Base-by-base conservation (phyloP, 1,140 invertebrate genomes). In the Panulirus ornatus region DNA sequence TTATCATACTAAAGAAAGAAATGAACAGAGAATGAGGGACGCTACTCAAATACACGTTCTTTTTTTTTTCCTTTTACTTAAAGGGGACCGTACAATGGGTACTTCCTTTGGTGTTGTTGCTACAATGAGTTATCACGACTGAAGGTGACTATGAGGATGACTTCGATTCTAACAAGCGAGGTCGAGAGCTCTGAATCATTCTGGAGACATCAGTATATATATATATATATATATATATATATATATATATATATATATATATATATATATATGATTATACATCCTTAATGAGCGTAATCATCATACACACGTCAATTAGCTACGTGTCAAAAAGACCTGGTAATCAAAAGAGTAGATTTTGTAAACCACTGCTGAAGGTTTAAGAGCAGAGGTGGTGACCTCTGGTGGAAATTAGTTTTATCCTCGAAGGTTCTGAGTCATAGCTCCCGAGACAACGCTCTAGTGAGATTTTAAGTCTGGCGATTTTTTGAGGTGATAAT, bases 111-210 rank as follows among this genome's bases (percentile, higher is more conserved):
- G 58, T 54, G 47, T 2, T 54, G 78, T 54, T 79, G 78, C 73
- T 76, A 76, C 73, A 76, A 34, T 30, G 78, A 54, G n/a, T 51
- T 76, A 76, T 76, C 73, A 76, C 40, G 76, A 22, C 44, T 47
- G 42, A 51, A 27, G 44, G 76, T 38, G 73, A 42, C 42, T 54
- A 54, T 75, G 78, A 1, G 19, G 16, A 36, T 34, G 51, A 51
- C 42, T 58, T 81, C 47, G 34, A 44, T 54, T 36, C 14, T 81
- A 42, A 30, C 51, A n/a, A 58, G 30, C 47, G 51, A 58, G 22
- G 78, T 81, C 78, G 44, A 81, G 76, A 78, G 78, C 54, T 19
- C 38, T 81, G 78, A 51, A 36, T 34, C 51, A 16, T 36, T 27
- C 36, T 27, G 78, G 51, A 54, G 19, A 58, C 42, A 27, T 27